phyloP scores from a whole-genome alignment of 53 echinoderm and acorn worm genomes.

The Pentamera pediparva region DNA sequence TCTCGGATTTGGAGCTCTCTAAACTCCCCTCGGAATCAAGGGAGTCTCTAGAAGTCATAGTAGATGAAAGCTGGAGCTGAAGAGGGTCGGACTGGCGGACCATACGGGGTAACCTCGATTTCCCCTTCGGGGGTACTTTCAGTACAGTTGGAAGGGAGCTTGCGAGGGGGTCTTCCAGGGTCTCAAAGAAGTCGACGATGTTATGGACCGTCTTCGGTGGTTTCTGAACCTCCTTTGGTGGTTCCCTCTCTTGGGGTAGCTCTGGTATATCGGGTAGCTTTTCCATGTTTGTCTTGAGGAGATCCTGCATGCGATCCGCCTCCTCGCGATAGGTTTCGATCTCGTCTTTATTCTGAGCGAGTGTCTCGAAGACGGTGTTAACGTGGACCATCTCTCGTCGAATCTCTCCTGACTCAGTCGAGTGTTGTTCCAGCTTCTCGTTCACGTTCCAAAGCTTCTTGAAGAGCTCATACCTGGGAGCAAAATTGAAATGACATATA shows the following conservation, averaged over 20 bases:
- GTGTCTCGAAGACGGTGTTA: constrained; percentile 35
- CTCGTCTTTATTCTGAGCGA: constrained; percentile 45
- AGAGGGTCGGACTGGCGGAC: neutral
- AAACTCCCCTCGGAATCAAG: constrained; percentile 19
- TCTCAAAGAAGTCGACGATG: constrained; percentile 23
- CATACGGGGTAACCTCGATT: constrained; percentile 19
- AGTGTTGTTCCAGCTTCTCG: constrained; percentile 51
- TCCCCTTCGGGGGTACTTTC: neutral
- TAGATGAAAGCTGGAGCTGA: neutral
- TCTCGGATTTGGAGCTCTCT: constrained; percentile 5
- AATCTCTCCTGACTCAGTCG: constrained; percentile 45
- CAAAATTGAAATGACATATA: too few relatives aligned
- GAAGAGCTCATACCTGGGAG: constrained; percentile 69
- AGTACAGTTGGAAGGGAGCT: neutral
- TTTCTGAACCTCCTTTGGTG: neutral
- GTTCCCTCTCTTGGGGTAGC: constrained; percentile 7
- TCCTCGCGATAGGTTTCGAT: constrained; percentile 11
- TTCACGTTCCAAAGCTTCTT: constrained; percentile 69
- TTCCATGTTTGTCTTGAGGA: constrained; percentile 4
- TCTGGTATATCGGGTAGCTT: constrained; percentile 29
- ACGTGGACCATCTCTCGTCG: constrained; percentile 45
- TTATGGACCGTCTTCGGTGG: constrained; percentile 1
- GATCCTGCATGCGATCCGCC: neutral
- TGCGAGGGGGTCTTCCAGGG: constrained; percentile 2
- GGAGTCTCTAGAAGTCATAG: constrained; percentile 3